phyloP scores from a whole-genome alignment of 2,113 vertebrate species.

The Ariopsis seemanni region DNA sequence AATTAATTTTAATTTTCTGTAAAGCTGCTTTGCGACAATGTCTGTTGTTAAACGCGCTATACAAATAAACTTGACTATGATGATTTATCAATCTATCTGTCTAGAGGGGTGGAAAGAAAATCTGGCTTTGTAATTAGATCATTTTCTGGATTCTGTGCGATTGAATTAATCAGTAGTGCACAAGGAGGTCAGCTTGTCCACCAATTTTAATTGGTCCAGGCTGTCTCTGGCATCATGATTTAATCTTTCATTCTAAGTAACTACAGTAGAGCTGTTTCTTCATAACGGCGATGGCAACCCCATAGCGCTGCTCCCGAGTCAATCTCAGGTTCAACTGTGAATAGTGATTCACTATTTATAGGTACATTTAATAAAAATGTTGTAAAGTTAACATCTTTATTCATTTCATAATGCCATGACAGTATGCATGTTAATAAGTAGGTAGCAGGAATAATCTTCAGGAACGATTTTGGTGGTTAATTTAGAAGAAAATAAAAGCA shows the following conservation, averaged over 20 bases:
- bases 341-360: background rate
- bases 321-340: background rate
- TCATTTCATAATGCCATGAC: background rate
- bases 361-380: background rate
- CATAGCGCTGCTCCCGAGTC: background rate
- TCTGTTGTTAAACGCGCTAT: too few species aligned
- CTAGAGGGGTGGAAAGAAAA: background rate
- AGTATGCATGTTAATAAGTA: background rate
- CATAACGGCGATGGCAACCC: background rate
- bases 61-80: too few species aligned
- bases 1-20: too few species aligned
- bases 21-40: too few species aligned
- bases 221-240: background rate
- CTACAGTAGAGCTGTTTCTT: background rate
- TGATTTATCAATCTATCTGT: background rate
- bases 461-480: background rate
- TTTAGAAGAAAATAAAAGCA: background rate
- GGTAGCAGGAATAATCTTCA: background rate
- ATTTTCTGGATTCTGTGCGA: background rate
- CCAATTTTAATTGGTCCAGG: background rate
- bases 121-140: background rate
- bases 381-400: background rate
- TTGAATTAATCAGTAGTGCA: background rate
- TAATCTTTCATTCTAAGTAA: background rate
- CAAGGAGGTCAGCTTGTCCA: background rate